Evolutionary conservation across 2,888 invertebrate species (phyloP), one percentile per base, ranked within the genome.

Genomic region (Meliscaeva auricollis): DNA sequence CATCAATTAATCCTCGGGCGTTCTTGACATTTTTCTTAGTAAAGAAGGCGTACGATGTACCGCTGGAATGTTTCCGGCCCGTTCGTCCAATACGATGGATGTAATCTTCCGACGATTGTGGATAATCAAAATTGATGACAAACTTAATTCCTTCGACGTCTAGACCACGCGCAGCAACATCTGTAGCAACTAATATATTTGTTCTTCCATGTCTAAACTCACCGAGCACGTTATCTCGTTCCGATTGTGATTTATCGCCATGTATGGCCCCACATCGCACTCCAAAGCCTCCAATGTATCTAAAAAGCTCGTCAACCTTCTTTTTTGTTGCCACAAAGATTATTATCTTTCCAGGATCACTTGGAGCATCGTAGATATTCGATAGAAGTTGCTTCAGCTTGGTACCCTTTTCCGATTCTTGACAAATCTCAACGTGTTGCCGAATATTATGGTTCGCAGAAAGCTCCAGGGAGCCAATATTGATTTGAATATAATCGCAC

Each of bases 301-400:
- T 94, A 6, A 96, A 95, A 75, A 98, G 94, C 88, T 96, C 96
- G 92, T 98, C 98, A 70, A 97, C 97, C 93, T 98, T 98, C 90
- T 97, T 95, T 92, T 99, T 99, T 8, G 99, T 99, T 92, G 98
- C 98, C 60, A 98, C 98, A 93, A 99, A 99, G 89, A 99, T 97
- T 72, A 99, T 96, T 7, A 97, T 97, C 92, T 99, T 99, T 77
- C 97, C 96, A 52, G 91, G 91, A 17, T 89, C 74, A 95, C 96
- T 89, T 95, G 97, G 97, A 87, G 98, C 98, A 91, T 99, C 95
- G 89, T 98, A 91, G 20, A 91, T 91, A 50, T 90, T 89, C 35
- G 91, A 90, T 0, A 91, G 88, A 35, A 91, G 88, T 44, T 90
- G 89, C 77, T 91, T 91, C 3, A 91, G 83, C 69, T 90, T 91